Base-by-base conservation (phyloP, 2,113 vertebrate species). In the Podarcis cretensis region DNA sequence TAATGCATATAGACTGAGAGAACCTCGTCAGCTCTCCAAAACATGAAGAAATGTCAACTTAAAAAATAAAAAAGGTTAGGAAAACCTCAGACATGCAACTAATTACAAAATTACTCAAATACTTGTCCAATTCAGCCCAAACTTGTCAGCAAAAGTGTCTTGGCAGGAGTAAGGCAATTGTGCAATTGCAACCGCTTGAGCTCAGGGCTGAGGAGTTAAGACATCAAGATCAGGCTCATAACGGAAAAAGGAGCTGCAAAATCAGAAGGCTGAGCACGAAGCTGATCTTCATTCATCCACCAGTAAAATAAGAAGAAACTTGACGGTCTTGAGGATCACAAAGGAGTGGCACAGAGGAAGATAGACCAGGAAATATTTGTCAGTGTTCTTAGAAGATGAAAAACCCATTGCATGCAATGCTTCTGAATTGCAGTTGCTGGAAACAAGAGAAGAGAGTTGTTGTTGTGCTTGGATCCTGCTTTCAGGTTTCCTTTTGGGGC, bases 41-140 rank as follows among this genome's bases (percentile, higher is more conserved):
- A 48, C 48, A 91, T 65, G 63, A 35, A 84, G 81, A 74, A 77
- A 84, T 86, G 8, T 84, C 0, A 1, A 65, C 48, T 81, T 13
- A 20, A 81, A 86, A 59, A n/a, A 54, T 54, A 54, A 76, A 1
- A 76, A 81, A 65, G 89, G 40, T 9, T 69, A 91, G 84, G 81
- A 73, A 90, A 87, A 89, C 1, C 40, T 65, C 74, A 88, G 59
- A 83, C 59, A 35, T n/a, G 85, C 89, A 93, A 78, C 3, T 25
- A 14, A 32, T 14, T 1, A 0, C 27, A 10, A n/a, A n/a, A 13
- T 54, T 86, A 35, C 81, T 85, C 63, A 23, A 37, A 77, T 76
- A 77, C 81, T 88, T 76, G 35, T 66, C 71, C 57, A 76, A 66
- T 59, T 66, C 48, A 59, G 73, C 37, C 71, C 59, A 48, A 68